Base-by-base conservation (phyloP, 2,888 invertebrate genomes). In the Hydrotaea diabolus region DNA sequence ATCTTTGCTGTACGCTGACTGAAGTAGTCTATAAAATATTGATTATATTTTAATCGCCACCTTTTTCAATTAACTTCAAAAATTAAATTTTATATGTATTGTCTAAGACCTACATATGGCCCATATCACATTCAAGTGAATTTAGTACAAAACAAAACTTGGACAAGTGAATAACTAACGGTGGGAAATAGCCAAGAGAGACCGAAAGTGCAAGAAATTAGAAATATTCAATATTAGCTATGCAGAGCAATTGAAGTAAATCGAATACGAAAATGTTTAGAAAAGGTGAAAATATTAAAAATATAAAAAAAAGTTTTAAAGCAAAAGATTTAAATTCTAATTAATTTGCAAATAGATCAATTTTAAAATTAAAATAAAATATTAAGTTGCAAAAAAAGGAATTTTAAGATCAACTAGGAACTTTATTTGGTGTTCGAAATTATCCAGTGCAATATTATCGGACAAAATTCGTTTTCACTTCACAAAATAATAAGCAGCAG, bases 81-180 rank as follows among this genome's bases (percentile, higher is more conserved):
- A 9, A 69, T 64, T 39, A 8, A 49, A 53, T 66, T 77, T 77
- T n/a, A 36, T 53, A 49, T 66, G 19, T 64, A 26, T 64, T 53
- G 19, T 19, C 19, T 9, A 4, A 57, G 59, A 13, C 17, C 49
- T 72, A 23, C 23, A 72, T 62, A 64, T 64, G 19, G 13, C 11
- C 2, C n/a, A 31, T 19, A 53, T 64, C 23, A 5, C 23, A 31
- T 21, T 11, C 19, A 21, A 23, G 13, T 0, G 21, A 31, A 31
- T 19, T 80, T 57, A 80, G 79, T 80, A 19, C 13, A 26, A 26
- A 46, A 66, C 66, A 46, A 74, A 26, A 74, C 66, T 74, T 55
- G 26, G 19, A 55, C 13, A 15, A 55, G 71, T 78, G 43, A 46
- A 71, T 23, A 77, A 9, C 77, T n/a, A n/a, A n/a, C 31, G 15